Evolutionary conservation across 2,888 invertebrate genomes (phyloP).

Genomic region (Fragum whitleyi): DNA sequence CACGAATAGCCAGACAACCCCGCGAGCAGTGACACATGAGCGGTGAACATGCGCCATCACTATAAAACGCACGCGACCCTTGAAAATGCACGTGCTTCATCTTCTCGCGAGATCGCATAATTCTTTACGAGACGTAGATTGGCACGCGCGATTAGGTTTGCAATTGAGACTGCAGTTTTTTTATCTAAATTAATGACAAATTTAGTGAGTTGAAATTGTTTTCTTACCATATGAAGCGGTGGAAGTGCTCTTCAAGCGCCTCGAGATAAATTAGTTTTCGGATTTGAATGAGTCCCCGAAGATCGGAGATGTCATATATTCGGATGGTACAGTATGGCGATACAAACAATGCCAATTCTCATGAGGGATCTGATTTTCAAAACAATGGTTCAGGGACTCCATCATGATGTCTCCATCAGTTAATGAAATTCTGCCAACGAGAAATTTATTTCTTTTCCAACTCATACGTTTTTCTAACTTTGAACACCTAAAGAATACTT

Average conservation of each 20-base stretch:
- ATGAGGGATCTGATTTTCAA: constrained; percentile 35
- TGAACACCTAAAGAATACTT: too few relatives aligned
- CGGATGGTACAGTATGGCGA: constrained; percentile 52
- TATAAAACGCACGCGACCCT: constrained; percentile 8
- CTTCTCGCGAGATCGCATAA: constrained; percentile 46
- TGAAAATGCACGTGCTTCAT: constrained; percentile 12
- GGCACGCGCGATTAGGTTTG: constrained; percentile 47
- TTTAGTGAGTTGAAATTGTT: constrained; percentile 52
- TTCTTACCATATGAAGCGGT: constrained; percentile 46
- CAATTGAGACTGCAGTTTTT: constrained; percentile 42
- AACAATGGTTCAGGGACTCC: constrained; percentile 19
- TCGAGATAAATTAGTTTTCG: constrained; percentile 40
- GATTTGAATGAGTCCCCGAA: constrained; percentile 36
- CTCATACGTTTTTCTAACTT: neutral
- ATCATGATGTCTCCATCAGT: constrained; percentile 23
- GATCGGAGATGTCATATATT: constrained; percentile 32
- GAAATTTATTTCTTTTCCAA: constrained; percentile 15
- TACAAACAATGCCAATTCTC: constrained; percentile 40
- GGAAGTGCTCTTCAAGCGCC: constrained; percentile 41
- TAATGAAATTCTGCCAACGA: constrained; percentile 23
- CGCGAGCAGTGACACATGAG: constrained; percentile 15
- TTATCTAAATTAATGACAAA: constrained; percentile 60
- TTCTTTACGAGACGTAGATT: constrained; percentile 42
- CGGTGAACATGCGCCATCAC: neutral
- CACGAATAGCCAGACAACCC: constrained; percentile 12